Evolutionary conservation across 2,888 invertebrate genomes (phyloP).

Genomic region (Tromatobia lineatoria): DNA sequence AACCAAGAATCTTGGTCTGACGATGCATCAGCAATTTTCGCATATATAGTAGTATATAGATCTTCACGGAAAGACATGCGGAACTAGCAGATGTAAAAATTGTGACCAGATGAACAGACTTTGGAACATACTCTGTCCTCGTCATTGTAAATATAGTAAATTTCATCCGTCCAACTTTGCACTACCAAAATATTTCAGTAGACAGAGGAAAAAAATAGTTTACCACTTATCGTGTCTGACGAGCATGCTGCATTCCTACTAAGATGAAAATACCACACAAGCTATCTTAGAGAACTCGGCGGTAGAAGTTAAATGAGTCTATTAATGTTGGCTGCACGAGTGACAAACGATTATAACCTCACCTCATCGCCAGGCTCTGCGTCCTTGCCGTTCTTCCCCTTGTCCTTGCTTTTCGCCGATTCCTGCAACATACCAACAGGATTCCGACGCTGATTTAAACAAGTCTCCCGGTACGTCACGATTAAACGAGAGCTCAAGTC

Average conservation of each 20-base stretch:
- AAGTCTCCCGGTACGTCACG: constrained; percentile 4
- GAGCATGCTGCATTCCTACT: background rate
- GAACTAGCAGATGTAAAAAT: background rate
- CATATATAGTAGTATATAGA: background rate
- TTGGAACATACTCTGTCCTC: constrained; percentile 22
- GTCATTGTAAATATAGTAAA: background rate
- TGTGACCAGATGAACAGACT: constrained; percentile 8
- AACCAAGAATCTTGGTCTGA: background rate
- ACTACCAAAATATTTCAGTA: background rate
- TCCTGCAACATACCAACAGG: constrained; percentile 80
- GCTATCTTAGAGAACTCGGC: background rate
- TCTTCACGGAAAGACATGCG: background rate
- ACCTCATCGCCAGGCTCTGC: constrained; percentile 84
- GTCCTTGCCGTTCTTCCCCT: constrained; percentile 85
- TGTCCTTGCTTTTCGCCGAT: constrained; percentile 83
- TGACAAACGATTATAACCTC: constrained; percentile 79
- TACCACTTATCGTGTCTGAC: background rate
- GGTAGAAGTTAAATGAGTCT: background rate
- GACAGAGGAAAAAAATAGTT: background rate
- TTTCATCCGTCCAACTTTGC: background rate
- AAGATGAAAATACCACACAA: constrained; percentile 21
- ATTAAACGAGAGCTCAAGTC: constrained; percentile 4
- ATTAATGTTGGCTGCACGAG: constrained; percentile 43
- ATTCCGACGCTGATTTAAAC: constrained; percentile 32
- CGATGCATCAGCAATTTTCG: background rate